Base-by-base conservation (phyloP, 2,113 vertebrate species). In the Nansenia antarctica region DNA sequence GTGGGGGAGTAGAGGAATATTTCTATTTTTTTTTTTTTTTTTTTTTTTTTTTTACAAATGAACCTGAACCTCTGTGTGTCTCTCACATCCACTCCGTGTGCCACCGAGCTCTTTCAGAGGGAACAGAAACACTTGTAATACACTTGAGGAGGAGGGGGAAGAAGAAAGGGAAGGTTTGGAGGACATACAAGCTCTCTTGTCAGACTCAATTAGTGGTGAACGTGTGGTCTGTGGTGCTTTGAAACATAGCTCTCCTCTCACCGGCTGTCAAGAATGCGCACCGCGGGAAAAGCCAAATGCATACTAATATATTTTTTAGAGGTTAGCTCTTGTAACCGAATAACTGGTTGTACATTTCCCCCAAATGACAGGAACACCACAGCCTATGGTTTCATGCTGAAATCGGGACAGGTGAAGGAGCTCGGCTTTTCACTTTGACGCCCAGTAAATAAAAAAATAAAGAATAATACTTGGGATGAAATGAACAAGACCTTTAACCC, bases 201-300 rank as follows among this genome's bases (percentile, higher is more conserved):
- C 79, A 62, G 69, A 62, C 18, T 62, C 63, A 73, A 75, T 82
- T 81, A 82, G 64, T 61, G 59, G 9, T 66, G n/a, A 85, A 79
- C 53, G 61, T 66, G 69, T 81, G 69, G 49, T 53, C 65, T 70
- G 0, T 29, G 66, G 57, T 64, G n/a, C 67, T 8, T 26, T 67
- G 73, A 82, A 70, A 68, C 8, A 2, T 39, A 53, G 29, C 55
- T 64, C 65, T 79, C 52, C 9, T 27, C 52, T 54, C 9, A 29
- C 20, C 22, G 24, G 24, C 52, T 27, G 22, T 54, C n/a, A 1
- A 24, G 52, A 49, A 49, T 55, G 2, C 26, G n/a, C n/a, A n/a
- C n/a, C n/a, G 12, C 8, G 24, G 53, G 12, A 22, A 22, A 55
- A 55, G 53, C 53, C 26, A 9, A 3, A 55, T 54, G 24, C 52